Evolutionary conservation across 2,888 invertebrate species (phyloP).

Genomic region (Abrostola triplasia): DNA sequence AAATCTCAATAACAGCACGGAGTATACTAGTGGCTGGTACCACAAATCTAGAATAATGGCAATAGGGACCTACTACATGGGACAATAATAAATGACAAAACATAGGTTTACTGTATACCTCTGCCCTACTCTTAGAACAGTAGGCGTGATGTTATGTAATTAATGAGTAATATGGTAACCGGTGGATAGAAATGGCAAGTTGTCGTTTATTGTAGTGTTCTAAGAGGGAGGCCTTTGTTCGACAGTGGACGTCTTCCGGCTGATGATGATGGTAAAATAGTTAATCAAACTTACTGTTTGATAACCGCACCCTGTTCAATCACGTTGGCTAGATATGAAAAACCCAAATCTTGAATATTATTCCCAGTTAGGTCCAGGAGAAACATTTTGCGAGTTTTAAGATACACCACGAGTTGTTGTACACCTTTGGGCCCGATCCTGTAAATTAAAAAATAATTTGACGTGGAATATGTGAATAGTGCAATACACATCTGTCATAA

Average conservation of each 20-base stretch:
- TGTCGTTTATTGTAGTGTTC: no score
- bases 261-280: no score
- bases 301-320: conserved; percentile 22
- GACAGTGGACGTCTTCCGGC: no score
- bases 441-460: not conserved
- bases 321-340: conserved; percentile 7
- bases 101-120: no score
- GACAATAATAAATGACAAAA: no score
- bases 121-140: no score
- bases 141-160: no score
- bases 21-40: no score
- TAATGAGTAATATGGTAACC: no score
- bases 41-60: not conserved
- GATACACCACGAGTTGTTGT: not conserved
- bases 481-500: not conserved
- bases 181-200: no score
- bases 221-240: no score
- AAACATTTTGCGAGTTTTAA: not conserved
- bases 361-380: conserved; percentile 24
- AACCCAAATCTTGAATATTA: conserved; percentile 13
- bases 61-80: not conserved
- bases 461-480: not conserved
- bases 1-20: no score
- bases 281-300: conserved; percentile 2
- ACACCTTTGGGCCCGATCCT: conserved; percentile 12